Conservation (phyloP, 2,113 vertebrate genomes). For the Microtus oregoni region DNA sequence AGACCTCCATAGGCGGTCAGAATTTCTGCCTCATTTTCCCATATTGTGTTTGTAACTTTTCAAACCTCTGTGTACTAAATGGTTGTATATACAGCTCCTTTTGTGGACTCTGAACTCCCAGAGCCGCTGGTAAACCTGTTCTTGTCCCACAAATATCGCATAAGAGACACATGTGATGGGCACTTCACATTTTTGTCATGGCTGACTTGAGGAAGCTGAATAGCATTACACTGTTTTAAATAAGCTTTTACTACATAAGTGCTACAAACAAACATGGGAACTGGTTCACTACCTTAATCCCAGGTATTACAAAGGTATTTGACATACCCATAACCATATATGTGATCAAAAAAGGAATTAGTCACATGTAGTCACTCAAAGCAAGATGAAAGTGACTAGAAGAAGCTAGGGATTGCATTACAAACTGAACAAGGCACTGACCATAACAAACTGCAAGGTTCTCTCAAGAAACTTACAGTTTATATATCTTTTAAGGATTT, state of each 20-base stretch:
- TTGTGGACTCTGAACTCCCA: not conserved
- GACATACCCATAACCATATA: not conserved
- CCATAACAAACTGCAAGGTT: not conserved
- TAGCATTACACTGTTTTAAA: not conserved
- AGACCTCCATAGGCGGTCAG: not conserved
- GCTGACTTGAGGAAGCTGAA: not conserved
- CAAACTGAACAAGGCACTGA: not conserved
- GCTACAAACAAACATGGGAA: not conserved
- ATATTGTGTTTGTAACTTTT: not conserved
- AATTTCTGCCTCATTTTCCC: not conserved
- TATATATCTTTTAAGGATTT: not conserved
- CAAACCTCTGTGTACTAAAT: not conserved
- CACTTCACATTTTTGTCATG: not conserved
- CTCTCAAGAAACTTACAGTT: slow-evolving; percentile 14
- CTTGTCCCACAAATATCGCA: not conserved
- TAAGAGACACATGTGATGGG: not conserved
- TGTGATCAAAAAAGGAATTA: slow-evolving; percentile 45
- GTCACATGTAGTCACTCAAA: slow-evolving; percentile 19
- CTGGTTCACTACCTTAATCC: not conserved
- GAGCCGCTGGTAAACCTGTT: not conserved
- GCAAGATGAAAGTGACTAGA: not conserved
- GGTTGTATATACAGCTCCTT: not conserved
- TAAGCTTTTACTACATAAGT: not conserved
- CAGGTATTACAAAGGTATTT: not conserved
- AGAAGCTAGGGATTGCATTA: not conserved